Evolutionary conservation across 2,888 invertebrate species (phyloP).

Genomic region (Polyommatus icarus): DNA sequence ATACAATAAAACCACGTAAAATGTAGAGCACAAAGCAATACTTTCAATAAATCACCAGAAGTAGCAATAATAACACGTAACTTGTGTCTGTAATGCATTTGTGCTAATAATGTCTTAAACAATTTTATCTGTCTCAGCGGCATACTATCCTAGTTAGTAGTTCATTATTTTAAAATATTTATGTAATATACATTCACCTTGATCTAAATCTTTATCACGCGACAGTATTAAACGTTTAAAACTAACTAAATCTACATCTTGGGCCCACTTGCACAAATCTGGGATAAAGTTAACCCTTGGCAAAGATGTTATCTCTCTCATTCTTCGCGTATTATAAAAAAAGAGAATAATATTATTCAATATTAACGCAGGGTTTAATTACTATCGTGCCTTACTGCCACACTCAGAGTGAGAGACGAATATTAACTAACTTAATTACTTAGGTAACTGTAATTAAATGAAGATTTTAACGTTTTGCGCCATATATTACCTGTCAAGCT

Average conservation of each 20-base stretch:
- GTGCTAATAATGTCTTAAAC: conserved; percentile 10
- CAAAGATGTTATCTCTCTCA: not conserved
- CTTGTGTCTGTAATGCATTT: conserved; percentile 10
- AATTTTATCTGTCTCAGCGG: conserved; percentile 12
- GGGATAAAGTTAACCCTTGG: not conserved
- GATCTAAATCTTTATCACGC: conserved; percentile 27
- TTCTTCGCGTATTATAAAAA: too few relatives aligned
- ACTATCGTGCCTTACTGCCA: not conserved
- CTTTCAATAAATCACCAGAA: not conserved
- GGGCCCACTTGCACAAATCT: not conserved
- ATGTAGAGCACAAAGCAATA: not conserved
- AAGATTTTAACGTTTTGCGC: too few relatives aligned
- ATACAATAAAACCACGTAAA: not conserved
- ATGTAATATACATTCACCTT: conserved; percentile 21
- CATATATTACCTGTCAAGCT: too few relatives aligned
- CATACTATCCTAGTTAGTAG: conserved; percentile 4
- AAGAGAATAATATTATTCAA: too few relatives aligned
- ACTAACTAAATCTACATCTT: conserved; percentile 3
- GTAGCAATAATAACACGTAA: not conserved
- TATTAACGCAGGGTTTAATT: not conserved
- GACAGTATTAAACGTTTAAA: not conserved
- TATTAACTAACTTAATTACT: not conserved
- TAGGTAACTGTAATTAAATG: too few relatives aligned
- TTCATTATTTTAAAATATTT: conserved; percentile 6
- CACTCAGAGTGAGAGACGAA: too few relatives aligned